Evolutionary conservation across 2,888 invertebrate genomes (phyloP).

Genomic region (Neoaliturus tenellus): DNA sequence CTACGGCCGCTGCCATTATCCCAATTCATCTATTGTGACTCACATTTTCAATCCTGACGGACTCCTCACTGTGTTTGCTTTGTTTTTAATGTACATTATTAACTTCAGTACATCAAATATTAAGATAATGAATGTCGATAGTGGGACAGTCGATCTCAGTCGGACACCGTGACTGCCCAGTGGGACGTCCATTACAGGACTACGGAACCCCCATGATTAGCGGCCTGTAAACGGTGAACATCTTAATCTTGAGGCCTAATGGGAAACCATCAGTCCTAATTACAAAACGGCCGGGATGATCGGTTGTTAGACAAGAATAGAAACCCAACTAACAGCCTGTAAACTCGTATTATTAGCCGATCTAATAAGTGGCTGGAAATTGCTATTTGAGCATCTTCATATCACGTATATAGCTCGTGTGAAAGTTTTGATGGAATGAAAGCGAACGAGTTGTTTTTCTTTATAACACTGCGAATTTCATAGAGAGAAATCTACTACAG

Average conservation of each 20-base stretch:
- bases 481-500: no score
- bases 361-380: not conserved
- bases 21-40: no score
- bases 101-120: no score
- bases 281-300: not conserved
- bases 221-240: not conserved
- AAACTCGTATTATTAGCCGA: not conserved
- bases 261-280: not conserved
- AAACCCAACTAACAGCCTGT: not conserved
- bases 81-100: no score
- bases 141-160: no score
- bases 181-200: not conserved
- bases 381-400: conserved; percentile 1
- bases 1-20: no score
- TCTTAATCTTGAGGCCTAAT: conserved; percentile 8
- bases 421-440: conserved; percentile 12
- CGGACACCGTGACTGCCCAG: no score
- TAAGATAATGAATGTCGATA: no score
- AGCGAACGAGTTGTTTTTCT: conserved; percentile 15
- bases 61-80: no score
- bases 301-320: not conserved
- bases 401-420: not conserved
- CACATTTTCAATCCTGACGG: no score
- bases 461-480: not conserved
- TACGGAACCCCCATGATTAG: not conserved